A percentile compares a stretch with the other conserved stretches of the same genome.
Conservation (phyloP, 2,113 vertebrate genomes). For the Ramphastos sulfuratus region DNA sequence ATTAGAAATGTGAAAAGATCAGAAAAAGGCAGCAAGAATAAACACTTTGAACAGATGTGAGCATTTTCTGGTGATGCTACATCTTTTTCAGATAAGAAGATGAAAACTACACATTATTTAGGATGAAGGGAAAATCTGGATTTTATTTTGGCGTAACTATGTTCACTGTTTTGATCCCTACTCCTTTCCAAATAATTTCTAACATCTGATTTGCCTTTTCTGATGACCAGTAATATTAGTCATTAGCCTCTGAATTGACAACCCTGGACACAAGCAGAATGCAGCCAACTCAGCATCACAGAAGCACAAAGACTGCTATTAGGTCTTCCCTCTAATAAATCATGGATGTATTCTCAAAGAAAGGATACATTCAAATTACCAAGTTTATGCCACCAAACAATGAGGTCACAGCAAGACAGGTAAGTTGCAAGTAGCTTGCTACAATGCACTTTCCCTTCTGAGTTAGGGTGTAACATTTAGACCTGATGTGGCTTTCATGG, state of each 20-base stretch:
- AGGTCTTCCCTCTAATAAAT: not conserved
- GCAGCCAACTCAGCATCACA: not conserved
- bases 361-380: not conserved
- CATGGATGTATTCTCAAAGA: not conserved
- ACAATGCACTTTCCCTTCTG: not conserved
- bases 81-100: not conserved
- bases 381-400: not conserved
- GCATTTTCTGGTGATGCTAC: not conserved
- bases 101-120: not conserved
- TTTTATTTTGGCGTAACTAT: not conserved
- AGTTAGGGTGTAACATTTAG: not conserved
- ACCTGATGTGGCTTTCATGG: not conserved
- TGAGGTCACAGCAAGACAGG: not conserved
- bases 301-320: not conserved
- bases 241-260: not conserved
- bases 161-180: not conserved
- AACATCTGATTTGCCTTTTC: not conserved
- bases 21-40: not conserved
- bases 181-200: not conserved
- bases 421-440: not conserved
- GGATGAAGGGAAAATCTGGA: not conserved
- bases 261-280: not conserved
- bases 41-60: not conserved
- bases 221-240: not conserved
- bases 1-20: not conserved